Base-by-base conservation (phyloP, 2,797 vertebrate species). In the Spea hammondii region DNA sequence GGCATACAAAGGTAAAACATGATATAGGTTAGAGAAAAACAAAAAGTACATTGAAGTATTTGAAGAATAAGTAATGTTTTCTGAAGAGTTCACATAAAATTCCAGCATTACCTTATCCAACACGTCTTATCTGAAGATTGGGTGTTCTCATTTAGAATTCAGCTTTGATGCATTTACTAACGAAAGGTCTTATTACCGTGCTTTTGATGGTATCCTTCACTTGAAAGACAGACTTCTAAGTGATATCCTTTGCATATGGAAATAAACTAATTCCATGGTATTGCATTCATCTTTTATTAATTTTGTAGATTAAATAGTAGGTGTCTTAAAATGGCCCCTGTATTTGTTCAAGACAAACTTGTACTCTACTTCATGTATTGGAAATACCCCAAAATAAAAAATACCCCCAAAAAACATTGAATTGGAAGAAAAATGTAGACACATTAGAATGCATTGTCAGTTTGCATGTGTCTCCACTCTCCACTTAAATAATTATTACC, bases 121-220 rank as follows among this genome's bases (percentile, higher is more conserved):
- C 45, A 65, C n/a, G 55, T 32, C 65, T 55, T 50, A 60, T 60
- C 44, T 46, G 55, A 46, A 62, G 67, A 32, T 71, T 80, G 57
- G 67, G 72, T 59, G 60, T 12, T 51, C 59, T 76, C 59, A 76
- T 80, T 74, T 80, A 32, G 14, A 51, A 80, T 80, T 80, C 79
- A 17, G 17, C 79, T 80, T 80, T 80, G 79, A 76, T 80, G 72
- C 59, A 80, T 80, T 76, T 80, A 76, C 76, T 60, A 80, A 76
- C 65, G 75, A 80, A 76, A 76, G 60, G 51, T 76, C 74, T 80
- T 65, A 80, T 76, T 75, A 76, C 60, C 51, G 55, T n/a, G 48
- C 73, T 72, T 71, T 70, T 80, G 73, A 80, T 80, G 74, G 32
- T 51, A 66, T 60, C 59, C 62, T 71, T 72, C 68, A 60, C 67